Base-by-base conservation (phyloP, 2,888 invertebrate species). In the Brachyptera risi region DNA sequence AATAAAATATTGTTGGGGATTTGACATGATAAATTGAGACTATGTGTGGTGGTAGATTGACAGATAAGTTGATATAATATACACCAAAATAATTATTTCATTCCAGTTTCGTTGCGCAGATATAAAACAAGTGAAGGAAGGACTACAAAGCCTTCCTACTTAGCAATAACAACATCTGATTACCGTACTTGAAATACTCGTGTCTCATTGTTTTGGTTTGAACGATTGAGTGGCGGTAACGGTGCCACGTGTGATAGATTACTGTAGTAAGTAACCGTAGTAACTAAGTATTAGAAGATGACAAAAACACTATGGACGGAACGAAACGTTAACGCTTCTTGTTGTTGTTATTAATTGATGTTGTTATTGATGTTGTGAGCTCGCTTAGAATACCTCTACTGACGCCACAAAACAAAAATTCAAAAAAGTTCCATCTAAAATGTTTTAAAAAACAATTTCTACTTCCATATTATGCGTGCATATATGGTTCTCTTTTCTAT, bases 391-490 rank as follows among this genome's bases (percentile, higher is more conserved):
- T n/a, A 56, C 60, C 54, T 58, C 58, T 51, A 44, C 60, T 42
- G 54, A 57, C 38, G 49, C 61, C 42, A 58, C 51, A 56, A n/a
- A 56, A 54, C 59, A 56, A 58, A 54, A 42, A 27, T 31, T 35
- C 21, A 19, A 15, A 54, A 54, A n/a, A n/a, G 31, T 51, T 27
- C n/a, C 50, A 27, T 31, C 26, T 51, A 40, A 37, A 58, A 51
- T 24, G 40, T 42, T 35, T 49, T 27, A 35, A 42, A 47, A 60
- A 42, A 59, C 35, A 56, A 54, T 54, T 62, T 57, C 62, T 59
- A 57, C 59, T 62, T 64, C 64, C 64, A 64, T 64, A 62, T 62
- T 56, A 61, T 50, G 58, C 59, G 56, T 50, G 58, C 59, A 50
- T 58, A 56, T 44, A 24, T 40, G 40, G 51, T 51, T 44, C 50